These are phyloP conservation scores for Goniozus legneri DNA, from an alignment of 1,140 invertebrate species.

Conservation along the genomic window DNA sequence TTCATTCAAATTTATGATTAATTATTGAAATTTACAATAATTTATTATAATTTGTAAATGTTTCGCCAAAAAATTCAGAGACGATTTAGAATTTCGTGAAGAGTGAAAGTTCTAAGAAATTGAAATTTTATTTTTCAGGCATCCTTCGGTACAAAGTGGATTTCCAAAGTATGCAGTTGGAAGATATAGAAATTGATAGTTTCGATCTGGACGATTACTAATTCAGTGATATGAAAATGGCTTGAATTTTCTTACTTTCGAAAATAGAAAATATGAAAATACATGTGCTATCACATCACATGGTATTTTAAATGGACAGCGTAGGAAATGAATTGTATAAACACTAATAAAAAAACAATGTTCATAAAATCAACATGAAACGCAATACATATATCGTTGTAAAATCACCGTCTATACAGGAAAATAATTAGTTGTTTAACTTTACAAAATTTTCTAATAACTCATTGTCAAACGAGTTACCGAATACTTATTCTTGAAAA, in stretches of 20 bases:
- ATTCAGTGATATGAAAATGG: conserved; percentile 34
- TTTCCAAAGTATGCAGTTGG: conserved; percentile 93
- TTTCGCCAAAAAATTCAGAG: too few species aligned
- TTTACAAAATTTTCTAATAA: too few species aligned
- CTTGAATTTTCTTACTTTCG: conserved; percentile 23
- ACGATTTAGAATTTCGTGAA: too few species aligned
- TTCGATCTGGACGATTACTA: conserved; percentile 94
- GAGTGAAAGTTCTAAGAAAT: too few species aligned
- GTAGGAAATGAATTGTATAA: neutral
- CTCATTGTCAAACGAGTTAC: too few species aligned
- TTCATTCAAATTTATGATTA: too few species aligned
- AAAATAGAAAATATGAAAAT: conserved; percentile 7
- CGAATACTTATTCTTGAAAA: too few species aligned
- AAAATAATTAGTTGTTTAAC: too few species aligned
- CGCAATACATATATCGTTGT: conserved; percentile 19
- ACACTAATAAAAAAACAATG: conserved; percentile 11
- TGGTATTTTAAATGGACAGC: conserved; percentile 14
- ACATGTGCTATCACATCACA: conserved; percentile 15
- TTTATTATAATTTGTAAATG: too few species aligned
- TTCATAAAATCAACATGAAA: conserved; percentile 23
- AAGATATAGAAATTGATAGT: conserved; percentile 79
- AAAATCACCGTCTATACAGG: conserved; percentile 7
- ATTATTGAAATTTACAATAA: too few species aligned
- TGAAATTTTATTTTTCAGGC: conserved; percentile 68
- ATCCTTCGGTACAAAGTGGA: conserved; percentile 98